Base-by-base conservation (phyloP, 2,113 vertebrate genomes). In the Panurus biarmicus region DNA sequence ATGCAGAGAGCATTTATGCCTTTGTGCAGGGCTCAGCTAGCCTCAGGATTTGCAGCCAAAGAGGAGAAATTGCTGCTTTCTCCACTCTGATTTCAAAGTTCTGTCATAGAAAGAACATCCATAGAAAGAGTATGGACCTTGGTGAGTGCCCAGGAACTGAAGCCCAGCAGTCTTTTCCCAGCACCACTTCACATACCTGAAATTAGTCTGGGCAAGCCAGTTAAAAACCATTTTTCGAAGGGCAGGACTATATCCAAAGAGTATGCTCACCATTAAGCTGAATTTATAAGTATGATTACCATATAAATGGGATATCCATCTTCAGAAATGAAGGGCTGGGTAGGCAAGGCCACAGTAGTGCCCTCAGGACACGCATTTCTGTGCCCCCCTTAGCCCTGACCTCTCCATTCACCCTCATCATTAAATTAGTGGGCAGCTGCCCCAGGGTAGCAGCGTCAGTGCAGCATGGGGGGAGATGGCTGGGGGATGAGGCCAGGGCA, bases 371-470 rank as follows among this genome's bases (percentile, higher is more conserved):
- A 31, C 7, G 3, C 24, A n/a, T 90, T 88, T 86, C 54, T 85
- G 53, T 23, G 7, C 7, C 19, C 23, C 18, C 47, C 38, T 78
- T 38, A 40, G n/a, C 53, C 54, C 64, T 95, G 91, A 81, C 61
- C 91, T 65, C 28, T 72, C 53, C 57, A 22, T 50, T 80, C 79
- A 70, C 72, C 60, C 51, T 88, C 58, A 48, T 79, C 79, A 24
- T 47, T 84, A 51, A 66, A 66, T 62, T 14, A 70, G 69, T 26
- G 64, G 73, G 47, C 72, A 84, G 33, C 73, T 50, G 85, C 77
- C 66, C 36, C 38, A 9, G 81, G 60, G 29, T 10, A 76, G 16
- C 67, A 22, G 8, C 0, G 0, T 29, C 17, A 2, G 2, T n/a
- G 36, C 24, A 8, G 42, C 0, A 1, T 15, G 2, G 12, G 35